A percentile compares a stretch with the other conserved stretches of the same genome.
phyloP scores from a whole-genome alignment of 2,113 vertebrate genomes.

The Bubo blakistoni region DNA sequence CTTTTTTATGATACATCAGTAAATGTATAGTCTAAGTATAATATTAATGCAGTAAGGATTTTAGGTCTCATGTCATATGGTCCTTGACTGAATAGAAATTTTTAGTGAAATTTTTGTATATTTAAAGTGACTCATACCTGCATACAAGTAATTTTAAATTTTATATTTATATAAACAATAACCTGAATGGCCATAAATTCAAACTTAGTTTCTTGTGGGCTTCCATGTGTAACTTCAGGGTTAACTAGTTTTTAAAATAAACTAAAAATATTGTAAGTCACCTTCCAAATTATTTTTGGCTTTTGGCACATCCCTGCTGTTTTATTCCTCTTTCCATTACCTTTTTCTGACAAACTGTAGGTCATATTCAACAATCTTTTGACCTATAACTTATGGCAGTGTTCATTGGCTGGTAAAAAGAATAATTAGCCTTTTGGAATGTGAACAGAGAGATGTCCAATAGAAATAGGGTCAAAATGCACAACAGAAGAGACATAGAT shows the following conservation, averaged over 20 bases:
- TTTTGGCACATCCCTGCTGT: neutral
- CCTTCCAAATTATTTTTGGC: slow-evolving; percentile 39
- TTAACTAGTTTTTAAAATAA: slow-evolving; percentile 1
- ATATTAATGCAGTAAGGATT: neutral
- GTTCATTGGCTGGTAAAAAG: neutral
- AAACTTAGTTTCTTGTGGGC: neutral
- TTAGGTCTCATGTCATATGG: neutral
- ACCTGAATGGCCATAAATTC: neutral
- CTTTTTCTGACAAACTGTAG: slow-evolving; percentile 35
- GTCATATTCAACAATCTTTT: slow-evolving; percentile 28
- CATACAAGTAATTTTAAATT: neutral
- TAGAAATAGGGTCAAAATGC: slow-evolving; percentile 18
- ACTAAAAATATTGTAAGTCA: neutral
- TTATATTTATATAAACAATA: neutral
- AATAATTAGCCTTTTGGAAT: slow-evolving; percentile 39
- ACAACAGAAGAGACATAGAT: neutral
- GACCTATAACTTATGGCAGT: neutral
- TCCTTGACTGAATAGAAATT: neutral
- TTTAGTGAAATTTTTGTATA: neutral
- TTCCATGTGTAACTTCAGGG: neutral
- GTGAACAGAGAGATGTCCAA: neutral
- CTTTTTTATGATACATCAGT: neutral
- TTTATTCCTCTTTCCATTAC: neutral
- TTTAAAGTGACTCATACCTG: neutral
- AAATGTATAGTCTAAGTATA: neutral